phyloP scores from a whole-genome alignment of 1,140 invertebrate species.

The Oncopodura yosiiana region DNA sequence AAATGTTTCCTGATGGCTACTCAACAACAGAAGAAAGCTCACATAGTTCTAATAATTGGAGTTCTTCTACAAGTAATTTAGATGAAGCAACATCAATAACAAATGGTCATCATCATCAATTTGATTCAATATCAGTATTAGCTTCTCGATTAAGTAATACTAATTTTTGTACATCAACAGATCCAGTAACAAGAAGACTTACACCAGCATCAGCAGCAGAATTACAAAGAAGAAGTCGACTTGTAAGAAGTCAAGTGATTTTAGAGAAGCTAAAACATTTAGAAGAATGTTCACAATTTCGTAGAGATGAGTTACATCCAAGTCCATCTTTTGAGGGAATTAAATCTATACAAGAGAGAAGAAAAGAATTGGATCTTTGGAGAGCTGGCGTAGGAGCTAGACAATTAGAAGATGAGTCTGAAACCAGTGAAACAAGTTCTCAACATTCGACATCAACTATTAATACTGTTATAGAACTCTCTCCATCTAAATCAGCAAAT shows the following conservation, averaged over 20 bases:
- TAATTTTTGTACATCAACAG: conserved; percentile 15
- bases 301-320: conserved; percentile 27
- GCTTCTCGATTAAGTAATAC: conserved; percentile 22
- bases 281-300: conserved; percentile 36
- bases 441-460: conserved; percentile 42
- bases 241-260: conserved; percentile 34
- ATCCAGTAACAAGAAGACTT: conserved; percentile 12
- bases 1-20: conserved; percentile 59
- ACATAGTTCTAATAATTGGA: neutral
- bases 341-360: conserved; percentile 36
- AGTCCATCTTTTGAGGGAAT: conserved; percentile 33
- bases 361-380: conserved; percentile 37
- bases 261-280: conserved; percentile 37
- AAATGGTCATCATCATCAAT: too few relatives aligned
- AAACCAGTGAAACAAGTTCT: conserved; percentile 42
- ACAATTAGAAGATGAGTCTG: conserved; percentile 40
- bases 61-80: neutral
- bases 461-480: conserved; percentile 41
- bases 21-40: neutral
- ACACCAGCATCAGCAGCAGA: conserved; percentile 15
- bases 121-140: conserved; percentile 15
- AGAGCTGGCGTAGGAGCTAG: conserved; percentile 18
- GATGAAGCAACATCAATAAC: neutral
- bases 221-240: conserved; percentile 17
- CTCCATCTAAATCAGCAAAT: conserved; percentile 16